Evolutionary conservation across 2,797 vertebrate genomes (phyloP), one percentile per base, ranked within the genome.

Genomic region (Myiotriccus ornatus): DNA sequence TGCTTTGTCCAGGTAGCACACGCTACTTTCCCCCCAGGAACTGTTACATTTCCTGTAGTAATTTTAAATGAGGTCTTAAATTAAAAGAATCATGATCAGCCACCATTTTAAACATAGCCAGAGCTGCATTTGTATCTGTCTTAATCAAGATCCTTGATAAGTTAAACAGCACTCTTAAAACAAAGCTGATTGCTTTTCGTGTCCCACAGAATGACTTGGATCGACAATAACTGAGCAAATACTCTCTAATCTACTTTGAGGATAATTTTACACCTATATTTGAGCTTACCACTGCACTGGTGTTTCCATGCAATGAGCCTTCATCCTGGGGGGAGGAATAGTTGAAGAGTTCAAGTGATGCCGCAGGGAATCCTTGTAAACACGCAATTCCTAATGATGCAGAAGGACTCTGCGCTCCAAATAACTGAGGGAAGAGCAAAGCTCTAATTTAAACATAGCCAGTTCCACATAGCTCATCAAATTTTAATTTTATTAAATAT

Each of bases 101-200:
- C 82, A 67, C 52, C 53, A 70, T 78, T 96, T 94, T 76, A 85
- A 90, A 84, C 74, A 67, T 1, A 87, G 22, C 32, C 71, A 90
- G 85, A 76, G 59, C 32, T 73, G 46, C 64, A 87, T 94, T 79
- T 91, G 76, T 77, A 93, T 81, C 73, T 64, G 2, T 64, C 55
- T 84, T 69, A 52, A 94, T 87, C 73, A 87, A 93, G 84, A 32
- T 55, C 24, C 75, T 95, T 78, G 24, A 50, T 52, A 79, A 89
- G 53, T 32, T 76, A 87, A 92, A 65, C 44, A 60, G 44, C 55
- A 52, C 28, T 67, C 53, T 50, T 57, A 46, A 95, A 94, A 96
- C 5, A 5, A 46, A 92, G 74, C 57, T 65, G 88, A 74, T 91
- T 69, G 53, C 43, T 81, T 76, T 76, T 65, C 55, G 49, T 25